Base-by-base conservation (phyloP, 2,113 vertebrate species). In the Sinocyclocheilus anophthalmus region DNA sequence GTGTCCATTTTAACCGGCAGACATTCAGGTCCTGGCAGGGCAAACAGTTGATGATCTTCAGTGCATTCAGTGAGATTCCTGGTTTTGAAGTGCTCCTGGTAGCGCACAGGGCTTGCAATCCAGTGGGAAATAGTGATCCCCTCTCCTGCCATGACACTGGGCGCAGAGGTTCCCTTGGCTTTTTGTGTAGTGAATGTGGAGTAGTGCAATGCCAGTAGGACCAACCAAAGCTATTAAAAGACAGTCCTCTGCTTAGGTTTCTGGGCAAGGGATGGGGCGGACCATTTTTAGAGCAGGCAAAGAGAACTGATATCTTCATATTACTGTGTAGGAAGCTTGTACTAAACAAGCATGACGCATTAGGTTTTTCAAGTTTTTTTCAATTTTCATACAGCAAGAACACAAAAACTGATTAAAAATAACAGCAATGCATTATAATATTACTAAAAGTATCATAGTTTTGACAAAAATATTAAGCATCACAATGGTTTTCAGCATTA, bases 1-100 rank as follows among this genome's bases (percentile, higher is more conserved):
- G 13, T 42, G 39, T 88, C 84, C 26, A 63, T 37, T n/a, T 85
- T 88, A 50, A 73, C 53, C 6, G 89, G 86, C 39, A 85, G 2
- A 0, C 85, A 89, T 79, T 90, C 84, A 37, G 96, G 96, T 50
- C 96, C 96, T 0, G 95, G 96, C 87, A 97, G 87, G 2, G 96
- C 95, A 0, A 94, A 97, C 0, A 97, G 82, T 13, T 86, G 84
- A 22, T 97, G 96, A 45, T 96, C 92, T 87, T 96, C 89, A 37
- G 85, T 92, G 91, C 90, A 93, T 39, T 90, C 92, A 87, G 94
- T 92, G 76, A 95, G 82, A 16, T 94, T 92, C 14, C 88, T 90
- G 0, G 70, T 87, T 73, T 87, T 91, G 86, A 97, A 96, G 67
- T 91, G 87, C 59, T 92, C 87, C 85, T 96, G 93, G 81, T 96